Evolutionary conservation across 2,888 invertebrate species (phyloP), one percentile per base, ranked within the genome.

Genomic region (Tortrix viridana): DNA sequence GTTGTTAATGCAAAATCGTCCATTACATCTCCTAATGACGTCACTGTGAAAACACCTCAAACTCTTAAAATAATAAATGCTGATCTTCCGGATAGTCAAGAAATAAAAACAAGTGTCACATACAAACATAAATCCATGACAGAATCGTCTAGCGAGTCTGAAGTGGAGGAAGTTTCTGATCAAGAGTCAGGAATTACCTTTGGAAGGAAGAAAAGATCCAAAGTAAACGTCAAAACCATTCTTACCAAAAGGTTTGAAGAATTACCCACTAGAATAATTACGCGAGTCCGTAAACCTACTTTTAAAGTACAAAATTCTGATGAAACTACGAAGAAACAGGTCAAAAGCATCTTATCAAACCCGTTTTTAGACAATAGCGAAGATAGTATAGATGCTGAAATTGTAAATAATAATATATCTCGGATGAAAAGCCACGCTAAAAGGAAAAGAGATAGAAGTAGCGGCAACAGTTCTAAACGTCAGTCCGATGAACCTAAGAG

Each of bases 11-110:
- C 32, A 55, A 54, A 14, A 66, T 64, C 2, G 71, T 74, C 60
- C 64, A 69, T 12, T 72, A 74, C 0, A 86, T 71, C 76, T n/a
- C 88, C 88, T 67, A 18, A 74, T 12, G 86, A 88, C 67, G 55
- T 59, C 9, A 86, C 86, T 12, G 87, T 89, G 0, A 84, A 80
- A 72, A 89, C 88, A 73, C 65, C 74, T n/a, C 71, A 73, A 16
- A 69, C 77, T 2, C 70, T 79, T 7, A 76, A 76, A 60, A 79
- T 86, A 48, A 79, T 85, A 66, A 77, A 81, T 22, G 81, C 77
- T 0, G 87, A 89, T 62, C 75, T 89, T 58, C 89, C 89, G 1
- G 77, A 81, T 54, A 91, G 88, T 65, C 88, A 89, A 74, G 88
- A 92, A 79, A 91, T 89, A 49, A 85, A 86, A 73, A 80, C 73